Evolutionary conservation across 2,888 invertebrate species (phyloP), one percentile per base, ranked within the genome.

Genomic region (Amphimallon solstitiale): DNA sequence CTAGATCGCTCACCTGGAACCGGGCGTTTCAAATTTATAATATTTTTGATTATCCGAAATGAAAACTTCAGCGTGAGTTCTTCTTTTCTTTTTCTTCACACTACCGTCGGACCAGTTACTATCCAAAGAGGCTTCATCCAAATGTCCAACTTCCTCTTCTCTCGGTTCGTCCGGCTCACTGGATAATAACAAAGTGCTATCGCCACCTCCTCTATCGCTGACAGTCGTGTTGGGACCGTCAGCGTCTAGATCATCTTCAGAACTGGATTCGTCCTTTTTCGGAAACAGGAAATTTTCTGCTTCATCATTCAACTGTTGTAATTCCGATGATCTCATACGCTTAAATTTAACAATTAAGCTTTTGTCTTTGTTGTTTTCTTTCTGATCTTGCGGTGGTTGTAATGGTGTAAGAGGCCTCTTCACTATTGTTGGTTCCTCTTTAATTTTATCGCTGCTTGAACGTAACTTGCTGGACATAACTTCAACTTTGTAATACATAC

Each of bases 211-310:
- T 21, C 49, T 69, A 12, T 66, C 66, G 52, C 70, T 73, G n/a
- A 66, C 69, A 1, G 73, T 72, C 68, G 76, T 10, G 74, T 84
- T 85, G 5, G 85, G 84, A 2, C 84, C 84, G 46, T 85, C 83
- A 12, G 80, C 78, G 70, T 86, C 87, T 0, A 88, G 88, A 7
- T 83, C 82, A 2, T 86, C 86, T 0, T 85, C 85, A 17, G 86
- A 86, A 64, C 84, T 84, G 0, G 85, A 84, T 65, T 89, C 89
- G 14, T 89, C 88, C 40, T 88, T 85, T 72, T 87, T 89, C 0
- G 93, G 91, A 77, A 94, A 94, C 88, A 94, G 90, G 77, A 94
- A 94, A 73, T 91, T 93, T 75, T 93, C 93, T 0, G 94, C 94
- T 79, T 94, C 94, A 73, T 93, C 92, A 75, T 92, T 93, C 51